Evolutionary conservation across 64 coral and sea anemone species (phyloP), one percentile per base, ranked within the genome.

Genomic region (Acropora tenuis): DNA sequence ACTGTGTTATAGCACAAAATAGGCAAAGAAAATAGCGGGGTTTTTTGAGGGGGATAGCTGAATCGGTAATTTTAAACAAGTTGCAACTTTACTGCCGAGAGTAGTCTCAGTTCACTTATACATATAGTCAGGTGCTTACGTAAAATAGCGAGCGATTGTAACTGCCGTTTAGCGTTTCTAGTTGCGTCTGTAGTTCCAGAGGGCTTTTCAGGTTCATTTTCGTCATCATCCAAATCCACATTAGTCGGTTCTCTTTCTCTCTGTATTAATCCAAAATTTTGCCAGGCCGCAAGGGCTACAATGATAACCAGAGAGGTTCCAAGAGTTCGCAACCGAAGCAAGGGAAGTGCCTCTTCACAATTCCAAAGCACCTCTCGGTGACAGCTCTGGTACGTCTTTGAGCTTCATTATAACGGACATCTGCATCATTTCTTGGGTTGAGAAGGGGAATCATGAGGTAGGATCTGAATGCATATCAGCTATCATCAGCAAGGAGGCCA

Each of bases 401-500:
- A 47, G 90, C 41, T 67, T 47, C 80, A 77, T 91, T 91, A 75
- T 63, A 85, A 55, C 76, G 53, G 58, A 75, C 52, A 48, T 91
- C 90, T 67, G 90, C 69, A 40, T 90, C 65, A 49, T 48, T 90
- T 80, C 69, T 90, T 40, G 90, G 80, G 53, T 68, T 61, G 1
- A 91, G 69, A 73, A 91, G 75, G 12, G 80, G 80, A 2, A 30
- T 30, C 80, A 91, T 84, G 3, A 91, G 50, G 52, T 60, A 91
- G 17, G 80, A 59, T 63, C 58, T 74, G n/a, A 80, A 82, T 9
- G 78, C 78, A 90, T 90, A 83, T 42, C 89, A n/a, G 43, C 78
- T 82, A 49, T 90, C 89, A 50, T 80, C 90, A 78, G 85, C 71
- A 83, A 91, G 71, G 53, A 91, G 50, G 50, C 50, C 50, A 91